Evolutionary conservation across 2,888 invertebrate genomes (phyloP).

Genomic region (Ophioninae sp.): DNA sequence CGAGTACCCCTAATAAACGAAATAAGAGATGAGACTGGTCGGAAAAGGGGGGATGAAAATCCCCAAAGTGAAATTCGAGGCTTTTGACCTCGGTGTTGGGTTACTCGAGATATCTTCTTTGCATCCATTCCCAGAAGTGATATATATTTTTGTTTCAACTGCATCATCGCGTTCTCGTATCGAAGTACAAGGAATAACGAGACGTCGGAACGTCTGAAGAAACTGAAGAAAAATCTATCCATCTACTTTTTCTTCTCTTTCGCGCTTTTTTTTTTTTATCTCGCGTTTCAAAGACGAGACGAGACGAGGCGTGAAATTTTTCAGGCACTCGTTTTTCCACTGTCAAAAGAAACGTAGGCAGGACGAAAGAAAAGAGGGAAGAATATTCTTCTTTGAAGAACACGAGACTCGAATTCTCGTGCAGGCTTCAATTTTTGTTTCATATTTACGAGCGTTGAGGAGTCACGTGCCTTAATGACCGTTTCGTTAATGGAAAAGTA

Average conservation of each 20-base stretch:
- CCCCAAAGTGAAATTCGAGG: constrained; percentile 28
- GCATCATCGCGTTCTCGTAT: not conserved
- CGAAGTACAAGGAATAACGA: not conserved
- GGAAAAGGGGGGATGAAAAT: not conserved
- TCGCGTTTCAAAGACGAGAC: constrained; percentile 15
- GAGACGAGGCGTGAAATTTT: constrained; percentile 29
- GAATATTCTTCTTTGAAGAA: constrained; percentile 37
- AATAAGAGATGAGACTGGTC: constrained; percentile 15
- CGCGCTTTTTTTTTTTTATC: constrained; percentile 5
- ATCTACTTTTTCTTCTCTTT: constrained; percentile 5
- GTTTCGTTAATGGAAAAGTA: constrained; percentile 7
- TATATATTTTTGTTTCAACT: constrained; percentile 7
- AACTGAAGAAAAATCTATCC: not conserved
- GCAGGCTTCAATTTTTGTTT: not conserved
- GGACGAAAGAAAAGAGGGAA: not conserved
- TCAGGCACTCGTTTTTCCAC: not conserved
- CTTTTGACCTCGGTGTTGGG: not conserved
- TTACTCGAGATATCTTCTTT: constrained; percentile 9
- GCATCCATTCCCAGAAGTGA: not conserved
- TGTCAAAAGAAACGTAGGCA: not conserved
- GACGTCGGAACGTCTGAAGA: not conserved
- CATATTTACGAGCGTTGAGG: not conserved
- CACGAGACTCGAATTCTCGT: constrained; percentile 16
- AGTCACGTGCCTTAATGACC: constrained; percentile 8
- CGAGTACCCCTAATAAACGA: not conserved